These are phyloP conservation scores for Merops nubicus DNA, from an alignment of 2,113 vertebrate genomes.

Conservation along the genomic window DNA sequence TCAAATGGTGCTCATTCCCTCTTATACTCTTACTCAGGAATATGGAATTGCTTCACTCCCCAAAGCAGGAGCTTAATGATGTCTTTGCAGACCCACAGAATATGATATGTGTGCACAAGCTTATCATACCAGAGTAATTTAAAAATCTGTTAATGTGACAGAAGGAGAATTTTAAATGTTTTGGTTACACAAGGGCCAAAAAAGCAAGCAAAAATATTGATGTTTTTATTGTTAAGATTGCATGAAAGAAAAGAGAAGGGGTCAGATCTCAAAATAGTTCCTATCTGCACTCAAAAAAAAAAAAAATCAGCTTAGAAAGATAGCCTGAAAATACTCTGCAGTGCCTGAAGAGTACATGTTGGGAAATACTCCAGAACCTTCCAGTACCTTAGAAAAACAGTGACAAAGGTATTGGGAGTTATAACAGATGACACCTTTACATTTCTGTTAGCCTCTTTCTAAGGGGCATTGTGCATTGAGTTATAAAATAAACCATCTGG, in stretches of 20 bases:
- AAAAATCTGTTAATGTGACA: background rate
- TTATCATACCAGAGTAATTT: background rate
- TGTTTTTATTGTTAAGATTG: background rate
- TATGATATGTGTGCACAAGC: background rate
- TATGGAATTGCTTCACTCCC: background rate
- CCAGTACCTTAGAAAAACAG: background rate
- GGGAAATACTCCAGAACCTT: background rate
- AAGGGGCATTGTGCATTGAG: background rate
- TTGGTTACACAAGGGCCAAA: background rate
- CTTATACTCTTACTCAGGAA: background rate
- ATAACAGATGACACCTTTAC: background rate
- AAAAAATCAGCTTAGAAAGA: background rate
- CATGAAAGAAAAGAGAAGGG: background rate
- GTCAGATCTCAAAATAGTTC: background rate
- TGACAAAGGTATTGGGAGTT: background rate
- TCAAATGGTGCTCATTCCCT: background rate
- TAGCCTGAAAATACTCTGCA: background rate
- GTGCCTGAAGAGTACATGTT: background rate
- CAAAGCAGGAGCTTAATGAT: background rate
- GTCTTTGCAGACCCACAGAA: background rate
- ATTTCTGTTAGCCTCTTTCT: background rate
- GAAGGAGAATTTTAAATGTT: background rate
- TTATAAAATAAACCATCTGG: background rate
- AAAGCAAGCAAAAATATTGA: background rate
- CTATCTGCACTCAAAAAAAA: background rate